Evolutionary conservation across 2,113 vertebrate species (phyloP).

Genomic region (Amphiprion percula): DNA sequence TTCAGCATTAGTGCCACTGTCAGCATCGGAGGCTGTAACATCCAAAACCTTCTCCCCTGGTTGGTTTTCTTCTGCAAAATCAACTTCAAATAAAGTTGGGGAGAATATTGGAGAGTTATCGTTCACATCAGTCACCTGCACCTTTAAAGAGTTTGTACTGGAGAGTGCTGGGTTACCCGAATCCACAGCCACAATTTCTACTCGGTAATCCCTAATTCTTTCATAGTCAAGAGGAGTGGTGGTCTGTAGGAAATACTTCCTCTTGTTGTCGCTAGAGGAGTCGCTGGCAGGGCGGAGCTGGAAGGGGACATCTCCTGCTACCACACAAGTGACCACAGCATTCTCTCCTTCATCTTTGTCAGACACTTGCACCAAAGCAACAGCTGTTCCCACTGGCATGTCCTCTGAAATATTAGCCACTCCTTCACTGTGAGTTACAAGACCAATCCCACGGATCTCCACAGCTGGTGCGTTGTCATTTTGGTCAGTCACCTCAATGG

Average conservation of each 20-base stretch:
- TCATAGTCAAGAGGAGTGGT: constrained; percentile 95
- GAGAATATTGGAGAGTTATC: constrained; percentile 96
- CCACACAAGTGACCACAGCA: constrained; percentile 96
- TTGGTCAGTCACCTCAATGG: constrained; percentile 95
- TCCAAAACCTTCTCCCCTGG: constrained; percentile 92
- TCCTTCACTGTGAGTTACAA: constrained; percentile 95
- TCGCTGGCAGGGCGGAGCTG: constrained; percentile 95
- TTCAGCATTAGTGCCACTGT: constrained; percentile 94
- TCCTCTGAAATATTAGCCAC: constrained; percentile 98
- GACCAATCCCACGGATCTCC: constrained; percentile 96
- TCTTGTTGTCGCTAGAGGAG: constrained; percentile 94
- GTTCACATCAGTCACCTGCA: constrained; percentile 95
- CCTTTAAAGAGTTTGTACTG: constrained; percentile 97
- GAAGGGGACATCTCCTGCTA: constrained; percentile 96
- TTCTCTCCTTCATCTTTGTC: constrained; percentile 98
- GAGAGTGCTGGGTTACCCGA: constrained; percentile 97
- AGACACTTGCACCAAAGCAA: constrained; percentile 98
- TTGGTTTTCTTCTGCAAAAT: constrained; percentile 95
- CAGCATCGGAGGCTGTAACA: constrained; percentile 92
- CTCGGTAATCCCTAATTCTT: constrained; percentile 91
- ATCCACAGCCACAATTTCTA: constrained; percentile 97
- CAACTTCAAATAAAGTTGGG: constrained; percentile 91
- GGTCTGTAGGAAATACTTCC: constrained; percentile 99
- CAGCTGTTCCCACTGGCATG: constrained; percentile 94
- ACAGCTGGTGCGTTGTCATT: constrained; percentile 97